A percentile compares a stretch with the other conserved stretches of the same genome.
phyloP scores from a whole-genome alignment of 2,113 vertebrate species.

The Acanthisitta chloris region DNA sequence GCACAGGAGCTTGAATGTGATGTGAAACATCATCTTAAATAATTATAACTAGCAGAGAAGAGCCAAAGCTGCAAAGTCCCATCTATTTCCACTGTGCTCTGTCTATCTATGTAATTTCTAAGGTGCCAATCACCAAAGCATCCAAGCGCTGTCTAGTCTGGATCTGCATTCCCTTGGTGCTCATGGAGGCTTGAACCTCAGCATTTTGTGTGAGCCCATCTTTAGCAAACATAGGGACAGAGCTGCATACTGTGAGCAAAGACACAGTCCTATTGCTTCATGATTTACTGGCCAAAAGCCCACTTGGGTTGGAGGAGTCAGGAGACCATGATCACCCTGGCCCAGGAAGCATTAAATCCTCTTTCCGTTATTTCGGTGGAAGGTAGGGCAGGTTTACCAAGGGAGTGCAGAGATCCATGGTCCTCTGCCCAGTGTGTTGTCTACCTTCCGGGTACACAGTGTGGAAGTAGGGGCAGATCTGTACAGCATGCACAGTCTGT shows the following conservation, averaged over 20 bases:
- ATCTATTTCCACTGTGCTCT: conserved; percentile 42
- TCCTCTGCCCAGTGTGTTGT: neutral
- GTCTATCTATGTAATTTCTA: conserved; percentile 51
- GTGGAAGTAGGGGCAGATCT: neutral
- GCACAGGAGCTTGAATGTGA: conserved; percentile 50
- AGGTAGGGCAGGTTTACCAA: neutral
- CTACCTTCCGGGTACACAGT: neutral
- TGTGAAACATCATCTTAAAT: conserved; percentile 64
- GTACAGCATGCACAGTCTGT: neutral
- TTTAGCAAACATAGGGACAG: neutral
- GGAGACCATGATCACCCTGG: neutral
- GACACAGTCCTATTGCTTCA: neutral
- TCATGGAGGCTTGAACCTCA: neutral
- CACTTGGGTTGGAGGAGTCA: neutral
- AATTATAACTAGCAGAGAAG: conserved; percentile 62
- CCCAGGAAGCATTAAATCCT: neutral
- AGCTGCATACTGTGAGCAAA: neutral
- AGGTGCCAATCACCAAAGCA: conserved; percentile 56
- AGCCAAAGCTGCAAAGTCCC: conserved; percentile 55
- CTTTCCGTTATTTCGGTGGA: neutral
- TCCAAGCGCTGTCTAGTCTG: conserved; percentile 30
- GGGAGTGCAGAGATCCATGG: neutral
- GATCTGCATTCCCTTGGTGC: neutral
- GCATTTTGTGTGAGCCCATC: neutral
- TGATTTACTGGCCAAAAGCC: neutral